Evolutionary conservation across 2,797 vertebrate genomes (phyloP).

Genomic region (Geranospiza caerulescens): DNA sequence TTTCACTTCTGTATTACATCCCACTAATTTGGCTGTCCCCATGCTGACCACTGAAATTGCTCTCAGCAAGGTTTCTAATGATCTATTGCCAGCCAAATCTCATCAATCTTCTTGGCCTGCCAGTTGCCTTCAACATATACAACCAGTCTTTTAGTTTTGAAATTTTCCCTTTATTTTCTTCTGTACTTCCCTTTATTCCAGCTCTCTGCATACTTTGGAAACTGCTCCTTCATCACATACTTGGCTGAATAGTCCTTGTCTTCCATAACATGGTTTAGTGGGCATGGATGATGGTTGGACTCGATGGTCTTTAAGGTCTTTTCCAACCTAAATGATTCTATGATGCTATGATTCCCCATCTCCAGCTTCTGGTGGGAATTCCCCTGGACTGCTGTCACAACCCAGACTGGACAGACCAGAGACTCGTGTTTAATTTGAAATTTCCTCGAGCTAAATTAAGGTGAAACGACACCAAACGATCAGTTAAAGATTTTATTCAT

Average conservation of each 20-base stretch:
- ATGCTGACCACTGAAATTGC: not conserved
- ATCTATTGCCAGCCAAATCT: not conserved
- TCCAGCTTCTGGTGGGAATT: not conserved
- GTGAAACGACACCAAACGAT: too few relatives aligned
- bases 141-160: not conserved
- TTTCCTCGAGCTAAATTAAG: too few relatives aligned
- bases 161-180: not conserved
- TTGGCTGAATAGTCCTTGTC: not conserved
- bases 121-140: not conserved
- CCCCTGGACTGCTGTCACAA: not conserved
- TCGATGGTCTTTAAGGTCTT: too few relatives aligned
- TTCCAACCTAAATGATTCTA: too few relatives aligned
- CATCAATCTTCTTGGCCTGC: not conserved
- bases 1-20: not conserved
- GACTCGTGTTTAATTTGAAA: too few relatives aligned
- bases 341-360: too few relatives aligned
- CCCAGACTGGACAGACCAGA: too few relatives aligned
- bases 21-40: not conserved
- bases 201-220: not conserved
- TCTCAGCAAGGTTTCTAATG: not conserved
- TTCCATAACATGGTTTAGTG: not conserved
- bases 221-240: not conserved
- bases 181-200: not conserved
- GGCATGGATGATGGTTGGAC: too few relatives aligned
- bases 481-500: too few relatives aligned